phyloP scores from a whole-genome alignment of 2,888 invertebrate species.

The Tachina grossa region DNA sequence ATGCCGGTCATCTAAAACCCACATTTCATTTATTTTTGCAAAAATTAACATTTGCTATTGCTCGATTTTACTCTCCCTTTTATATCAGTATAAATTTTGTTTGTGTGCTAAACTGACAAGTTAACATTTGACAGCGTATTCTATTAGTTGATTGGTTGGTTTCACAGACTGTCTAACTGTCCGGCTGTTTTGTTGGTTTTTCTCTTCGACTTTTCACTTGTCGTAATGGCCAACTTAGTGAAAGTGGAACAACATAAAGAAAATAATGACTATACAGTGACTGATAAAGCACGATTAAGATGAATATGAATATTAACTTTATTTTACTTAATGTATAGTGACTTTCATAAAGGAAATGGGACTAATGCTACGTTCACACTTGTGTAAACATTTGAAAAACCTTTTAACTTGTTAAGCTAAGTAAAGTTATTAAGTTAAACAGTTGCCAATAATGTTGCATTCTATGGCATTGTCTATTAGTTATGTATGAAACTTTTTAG shows the following conservation, averaged over 20 bases:
- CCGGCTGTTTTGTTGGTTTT: slow-evolving; percentile 3
- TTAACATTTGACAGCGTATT: slow-evolving; percentile 27
- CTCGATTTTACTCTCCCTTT: slow-evolving; percentile 24
- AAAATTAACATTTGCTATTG: slow-evolving; percentile 16
- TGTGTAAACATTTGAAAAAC: too few relatives aligned
- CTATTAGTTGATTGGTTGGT: slow-evolving; percentile 4
- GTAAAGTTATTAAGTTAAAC: too few relatives aligned
- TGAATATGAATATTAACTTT: not conserved
- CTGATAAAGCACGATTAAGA: slow-evolving; percentile 11
- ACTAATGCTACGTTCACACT: not conserved
- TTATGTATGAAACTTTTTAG: too few relatives aligned
- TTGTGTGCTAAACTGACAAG: slow-evolving; percentile 26
- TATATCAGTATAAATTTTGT: not conserved
- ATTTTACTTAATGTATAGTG: not conserved
- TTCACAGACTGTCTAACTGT: not conserved
- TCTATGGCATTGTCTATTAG: too few relatives aligned
- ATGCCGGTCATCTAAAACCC: slow-evolving; percentile 14
- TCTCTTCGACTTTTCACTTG: slow-evolving; percentile 27
- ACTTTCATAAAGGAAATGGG: not conserved
- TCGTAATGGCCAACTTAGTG: slow-evolving; percentile 26
- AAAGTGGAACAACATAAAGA: slow-evolving; percentile 36
- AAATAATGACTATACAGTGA: not conserved
- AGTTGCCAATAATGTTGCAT: too few relatives aligned
- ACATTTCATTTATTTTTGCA: slow-evolving; percentile 16
- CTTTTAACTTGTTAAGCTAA: too few relatives aligned